Evolutionary conservation across 2,888 invertebrate species (phyloP), one percentile per base, ranked within the genome.

Genomic region (Gisinianus flammeolus): DNA sequence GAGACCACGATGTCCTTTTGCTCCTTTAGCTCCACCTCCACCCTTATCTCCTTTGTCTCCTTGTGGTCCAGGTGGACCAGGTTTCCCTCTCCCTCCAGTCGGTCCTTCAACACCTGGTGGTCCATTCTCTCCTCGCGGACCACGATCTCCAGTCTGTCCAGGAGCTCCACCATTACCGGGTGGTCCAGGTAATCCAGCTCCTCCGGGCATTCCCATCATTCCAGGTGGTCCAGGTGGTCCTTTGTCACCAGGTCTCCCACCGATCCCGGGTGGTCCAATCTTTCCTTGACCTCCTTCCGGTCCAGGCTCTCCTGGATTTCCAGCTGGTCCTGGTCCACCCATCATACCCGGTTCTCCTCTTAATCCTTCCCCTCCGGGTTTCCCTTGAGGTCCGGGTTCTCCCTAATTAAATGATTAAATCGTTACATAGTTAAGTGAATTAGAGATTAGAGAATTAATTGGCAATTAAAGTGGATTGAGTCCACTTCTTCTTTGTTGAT

Each of bases 1-100:
- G 58, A 95, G 88, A n/a, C 95, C 94, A 58, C 93, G 89, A 85
- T 95, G 94, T 8, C 95, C 95, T 86, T 94, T 94, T 2, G 90
- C 88, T 28, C 94, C 94, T 85, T 92, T 91, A 0, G 90, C 88
- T 1, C 95, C 95, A 0, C 88, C 80, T 81, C 91, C 91, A 64
- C 89, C 89, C 52, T 87, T 86, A 31, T 89, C 89, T 31, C 91
- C 91, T 84, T 93, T 93, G 0, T 87, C 85, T 3, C 95, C 96
- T 85, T 93, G 92, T 2, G 90, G 85, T 0, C 96, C 96, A 31
- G 91, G 89, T 3, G 91, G 90, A 0, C 94, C 95, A 72, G 91
- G 89, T 87, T 93, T 93, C 54, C 96, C 96, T 81, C 93, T 87
- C 68, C 90, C 90, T 10, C 96, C 96, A 84, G 90, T 90, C 16